A percentile compares a stretch with the other conserved stretches of the same genome.
phyloP scores from a whole-genome alignment of 2,888 invertebrate species.

The Galeruca laticollis region DNA sequence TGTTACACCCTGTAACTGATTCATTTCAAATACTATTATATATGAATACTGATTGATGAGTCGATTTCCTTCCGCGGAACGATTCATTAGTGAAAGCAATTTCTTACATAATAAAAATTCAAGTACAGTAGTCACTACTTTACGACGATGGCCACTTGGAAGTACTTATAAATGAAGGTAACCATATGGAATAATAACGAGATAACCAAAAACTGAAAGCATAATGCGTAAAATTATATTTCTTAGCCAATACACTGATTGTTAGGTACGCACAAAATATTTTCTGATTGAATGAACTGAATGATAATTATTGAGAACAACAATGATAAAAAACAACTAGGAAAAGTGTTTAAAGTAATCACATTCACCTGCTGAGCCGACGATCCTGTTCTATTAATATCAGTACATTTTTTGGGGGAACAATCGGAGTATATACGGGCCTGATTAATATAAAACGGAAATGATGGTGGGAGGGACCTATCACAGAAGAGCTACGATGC shows the following conservation, averaged over 20 bases:
- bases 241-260: not conserved
- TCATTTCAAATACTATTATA: not conserved
- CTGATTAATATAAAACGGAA: too few species aligned
- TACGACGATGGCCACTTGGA: not conserved
- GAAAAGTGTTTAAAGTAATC: too few species aligned
- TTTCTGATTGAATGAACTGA: not conserved
- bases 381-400: too few species aligned
- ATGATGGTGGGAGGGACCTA: too few species aligned
- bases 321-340: too few species aligned
- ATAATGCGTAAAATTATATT: not conserved
- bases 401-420: too few species aligned
- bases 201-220: not conserved
- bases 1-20: too few species aligned
- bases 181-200: not conserved
- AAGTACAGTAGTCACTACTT: not conserved
- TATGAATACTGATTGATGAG: not conserved
- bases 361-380: too few species aligned
- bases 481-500: too few species aligned
- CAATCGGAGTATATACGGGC: too few species aligned
- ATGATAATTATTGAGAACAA: too few species aligned
- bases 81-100: slow-evolving; percentile 9
- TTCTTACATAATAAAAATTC: not conserved
- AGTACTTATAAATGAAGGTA: slow-evolving; percentile 6
- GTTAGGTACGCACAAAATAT: not conserved
- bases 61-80: not conserved